These are phyloP conservation scores for Cassiopea andromeda DNA, from an alignment of 30 jellyfish, hydroid and myxozoan species.

Conservation along the genomic window DNA sequence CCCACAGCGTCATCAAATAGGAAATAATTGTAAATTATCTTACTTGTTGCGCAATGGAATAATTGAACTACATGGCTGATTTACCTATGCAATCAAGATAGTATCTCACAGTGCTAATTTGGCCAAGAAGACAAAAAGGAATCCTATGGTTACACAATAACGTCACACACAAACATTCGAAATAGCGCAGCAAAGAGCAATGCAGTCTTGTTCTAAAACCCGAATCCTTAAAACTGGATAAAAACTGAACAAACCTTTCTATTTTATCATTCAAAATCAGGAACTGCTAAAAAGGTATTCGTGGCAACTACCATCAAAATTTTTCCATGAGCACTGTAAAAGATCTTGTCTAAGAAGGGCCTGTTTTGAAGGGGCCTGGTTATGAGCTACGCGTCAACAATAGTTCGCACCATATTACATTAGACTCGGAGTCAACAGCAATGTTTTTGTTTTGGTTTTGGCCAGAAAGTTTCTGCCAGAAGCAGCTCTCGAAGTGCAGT, in stretches of 20 bases:
- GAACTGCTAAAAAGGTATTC: neutral
- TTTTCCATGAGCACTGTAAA: neutral
- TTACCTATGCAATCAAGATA: too few species aligned
- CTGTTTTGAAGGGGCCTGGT: slow-evolving; percentile 34
- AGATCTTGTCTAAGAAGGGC: neutral
- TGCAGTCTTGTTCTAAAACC: neutral
- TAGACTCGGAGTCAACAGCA: neutral
- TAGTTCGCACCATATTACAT: slow-evolving; percentile 10
- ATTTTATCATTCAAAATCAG: neutral
- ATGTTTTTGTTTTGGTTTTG: too few species aligned
- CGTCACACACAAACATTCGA: too few species aligned
- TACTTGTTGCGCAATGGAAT: too few species aligned
- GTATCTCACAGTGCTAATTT: too few species aligned
- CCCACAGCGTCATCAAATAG: too few species aligned
- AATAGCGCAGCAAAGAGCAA: neutral
- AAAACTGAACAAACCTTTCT: neutral
- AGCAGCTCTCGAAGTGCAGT: too few species aligned
- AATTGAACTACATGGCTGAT: too few species aligned
- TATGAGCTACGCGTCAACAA: slow-evolving; percentile 54
- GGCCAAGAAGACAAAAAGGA: too few species aligned
- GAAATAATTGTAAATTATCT: too few species aligned
- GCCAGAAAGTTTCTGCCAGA: neutral
- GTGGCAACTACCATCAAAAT: slow-evolving; percentile 1
- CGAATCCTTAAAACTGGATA: neutral
- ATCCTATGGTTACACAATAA: too few species aligned